A percentile compares a stretch with the other conserved stretches of the same genome.
phyloP scores from a whole-genome alignment of 2,797 vertebrate genomes.

The Tapirus indicus region DNA sequence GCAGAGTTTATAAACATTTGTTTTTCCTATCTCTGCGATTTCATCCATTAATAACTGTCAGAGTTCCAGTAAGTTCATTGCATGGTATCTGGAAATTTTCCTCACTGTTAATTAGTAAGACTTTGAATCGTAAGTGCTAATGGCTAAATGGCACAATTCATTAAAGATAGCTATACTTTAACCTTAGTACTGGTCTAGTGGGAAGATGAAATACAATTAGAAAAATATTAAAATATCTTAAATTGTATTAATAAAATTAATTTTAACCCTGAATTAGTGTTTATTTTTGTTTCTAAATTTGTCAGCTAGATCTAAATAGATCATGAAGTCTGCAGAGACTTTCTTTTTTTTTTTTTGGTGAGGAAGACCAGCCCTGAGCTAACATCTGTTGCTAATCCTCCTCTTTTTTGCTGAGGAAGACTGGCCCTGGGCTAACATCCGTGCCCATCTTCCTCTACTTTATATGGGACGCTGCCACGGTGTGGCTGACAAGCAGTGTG shows the following conservation, averaged over 20 bases:
- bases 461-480: no score
- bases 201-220: conserved; percentile 61
- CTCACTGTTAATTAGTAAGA: conserved; percentile 86
- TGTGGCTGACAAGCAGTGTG: no score
- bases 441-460: no score
- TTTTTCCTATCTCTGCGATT: conserved; percentile 84
- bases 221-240: conserved; percentile 35
- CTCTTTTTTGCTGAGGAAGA: no score
- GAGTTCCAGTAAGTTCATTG: conserved; percentile 84
- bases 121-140: conserved; percentile 32
- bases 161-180: conserved; percentile 77
- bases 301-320: conserved; percentile 24
- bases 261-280: conserved; percentile 10
- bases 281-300: conserved; percentile 39
- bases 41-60: conserved; percentile 85
- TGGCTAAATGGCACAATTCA: conserved; percentile 56
- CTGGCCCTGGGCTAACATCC: no score
- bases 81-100: conserved; percentile 78
- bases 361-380: no score
- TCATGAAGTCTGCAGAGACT: not conserved
- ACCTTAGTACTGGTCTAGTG: conserved; percentile 8
- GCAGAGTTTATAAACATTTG: conserved; percentile 82
- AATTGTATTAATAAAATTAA: conserved; percentile 50
- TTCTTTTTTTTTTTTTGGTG: not conserved
- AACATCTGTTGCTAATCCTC: no score